Conservation (phyloP, 35 echinoderm and acorn worm genomes). For the Chiridota heheva region DNA sequence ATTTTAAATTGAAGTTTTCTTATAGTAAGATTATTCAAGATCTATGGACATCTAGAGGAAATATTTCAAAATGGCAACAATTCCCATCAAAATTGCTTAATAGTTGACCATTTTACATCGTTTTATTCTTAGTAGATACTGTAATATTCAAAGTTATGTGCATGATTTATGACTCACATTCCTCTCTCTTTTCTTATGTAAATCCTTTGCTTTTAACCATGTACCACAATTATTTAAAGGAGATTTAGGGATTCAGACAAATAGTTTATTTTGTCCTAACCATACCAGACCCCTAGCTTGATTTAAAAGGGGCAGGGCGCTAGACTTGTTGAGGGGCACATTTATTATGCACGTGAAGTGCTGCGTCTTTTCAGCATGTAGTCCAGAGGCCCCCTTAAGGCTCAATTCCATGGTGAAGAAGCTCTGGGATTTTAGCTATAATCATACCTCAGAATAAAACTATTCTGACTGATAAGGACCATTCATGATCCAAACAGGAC, state of each 20-base stretch:
- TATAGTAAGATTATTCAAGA: neutral
- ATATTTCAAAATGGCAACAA: neutral
- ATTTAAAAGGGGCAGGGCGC: too few species aligned
- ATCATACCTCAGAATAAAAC: too few species aligned
- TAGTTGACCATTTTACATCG: neutral
- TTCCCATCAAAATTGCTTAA: neutral
- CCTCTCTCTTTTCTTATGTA: neutral
- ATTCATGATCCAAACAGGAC: too few species aligned
- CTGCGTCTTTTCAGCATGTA: too few species aligned
- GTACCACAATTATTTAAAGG: neutral
- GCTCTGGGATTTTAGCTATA: too few species aligned
- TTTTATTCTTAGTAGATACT: neutral
- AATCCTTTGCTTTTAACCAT: neutral
- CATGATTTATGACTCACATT: neutral
- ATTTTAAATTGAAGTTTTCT: too few species aligned
- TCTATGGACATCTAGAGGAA: neutral
- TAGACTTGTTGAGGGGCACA: too few species aligned
- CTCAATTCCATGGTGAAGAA: neutral
- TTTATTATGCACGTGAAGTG: too few species aligned
- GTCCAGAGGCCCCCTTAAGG: too few species aligned
- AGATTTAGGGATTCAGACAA: neutral
- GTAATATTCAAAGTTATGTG: neutral
- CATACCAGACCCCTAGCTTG: too few species aligned
- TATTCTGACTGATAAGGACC: too few species aligned
- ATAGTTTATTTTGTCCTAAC: slow-evolving; percentile 3